Conservation (phyloP, 2,113 vertebrate genomes). For the Hyaena hyaena region DNA sequence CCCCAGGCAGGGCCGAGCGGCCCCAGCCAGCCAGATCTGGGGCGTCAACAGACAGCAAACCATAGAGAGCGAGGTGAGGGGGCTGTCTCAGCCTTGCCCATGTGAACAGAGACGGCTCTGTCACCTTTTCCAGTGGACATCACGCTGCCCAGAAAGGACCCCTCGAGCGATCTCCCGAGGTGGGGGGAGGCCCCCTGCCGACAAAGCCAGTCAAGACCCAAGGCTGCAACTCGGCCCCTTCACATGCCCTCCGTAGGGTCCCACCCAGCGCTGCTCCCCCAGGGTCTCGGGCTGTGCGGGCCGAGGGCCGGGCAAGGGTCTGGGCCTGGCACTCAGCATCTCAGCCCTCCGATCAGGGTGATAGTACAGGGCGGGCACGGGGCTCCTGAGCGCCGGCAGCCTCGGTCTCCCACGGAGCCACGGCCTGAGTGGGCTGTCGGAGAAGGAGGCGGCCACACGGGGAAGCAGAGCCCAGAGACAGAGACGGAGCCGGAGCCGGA, state of each 20-base stretch:
- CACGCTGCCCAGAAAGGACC: neutral
- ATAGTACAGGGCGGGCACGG: fast-evolving
- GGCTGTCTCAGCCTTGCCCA: neutral
- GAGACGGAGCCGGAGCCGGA: neutral
- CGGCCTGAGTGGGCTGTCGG: neutral
- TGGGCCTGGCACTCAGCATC: neutral
- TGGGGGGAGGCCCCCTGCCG: fast-evolving
- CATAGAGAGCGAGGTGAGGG: neutral
- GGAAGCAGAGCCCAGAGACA: neutral
- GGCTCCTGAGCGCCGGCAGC: neutral
- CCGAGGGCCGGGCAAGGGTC: too few species aligned
- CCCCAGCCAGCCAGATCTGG: too few species aligned
- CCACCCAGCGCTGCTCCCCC: too few species aligned
- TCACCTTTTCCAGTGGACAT: neutral
- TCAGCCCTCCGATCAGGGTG: neutral
- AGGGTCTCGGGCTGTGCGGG: neutral
- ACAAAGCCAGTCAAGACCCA: fast-evolving
- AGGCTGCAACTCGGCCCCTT: neutral
- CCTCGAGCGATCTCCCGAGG: fast-evolving
- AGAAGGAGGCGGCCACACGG: neutral
- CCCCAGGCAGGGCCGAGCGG: fast-evolving
- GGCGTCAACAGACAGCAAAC: neutral
- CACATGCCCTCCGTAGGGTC: too few species aligned
- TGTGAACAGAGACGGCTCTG: fast-evolving
- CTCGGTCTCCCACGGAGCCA: neutral